Base-by-base conservation (phyloP, 2,113 vertebrate species). In the Ciconia stormi region DNA sequence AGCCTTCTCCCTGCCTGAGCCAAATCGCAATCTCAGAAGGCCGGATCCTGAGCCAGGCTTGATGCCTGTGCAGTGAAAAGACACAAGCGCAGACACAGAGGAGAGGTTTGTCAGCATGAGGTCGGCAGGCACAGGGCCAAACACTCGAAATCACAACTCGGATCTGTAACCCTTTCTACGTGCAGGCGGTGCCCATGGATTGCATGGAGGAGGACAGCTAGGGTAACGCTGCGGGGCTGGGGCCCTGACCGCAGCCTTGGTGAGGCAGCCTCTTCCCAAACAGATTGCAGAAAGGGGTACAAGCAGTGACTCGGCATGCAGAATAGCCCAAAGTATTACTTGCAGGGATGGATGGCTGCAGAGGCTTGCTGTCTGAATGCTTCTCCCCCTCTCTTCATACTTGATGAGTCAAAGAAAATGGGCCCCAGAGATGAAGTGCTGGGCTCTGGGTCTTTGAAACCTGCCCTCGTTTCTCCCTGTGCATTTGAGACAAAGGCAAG, bases 1-100 rank as follows among this genome's bases (percentile, higher is more conserved):
- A 94, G 94, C 86, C 95, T 89, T 79, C 92, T 95, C 96, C 84
- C 86, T 78, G 91, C 63, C 91, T 94, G 91, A 95, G 93, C 95
- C 97, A 95, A 95, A 91, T 87, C 26, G 1, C 95, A 90, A 9
- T 72, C 96, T 96, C 94, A 20, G 87, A 97, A 95, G 96, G 83
- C 92, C 32, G 3, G 58, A 87, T 94, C 77, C 93, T 59, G 83
- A 79, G 95, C 96, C 93, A 87, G 90, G 72, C 87, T 94, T 80
- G 81, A 72, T 95, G 92, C 80, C 52, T 90, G 69, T 1, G 40
- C 88, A 80, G 79, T 94, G 83, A 90, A 89, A 92, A 93, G 91
- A 87, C 65, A 47, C n/a, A 65, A 95, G 58, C 4, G 3, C 40
- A 90, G 79, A 70, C 77, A 70, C 2, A 0, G 82, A 85, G 71